phyloP scores from a whole-genome alignment of 2,797 vertebrate species.

The Gadopsis marmoratus region DNA sequence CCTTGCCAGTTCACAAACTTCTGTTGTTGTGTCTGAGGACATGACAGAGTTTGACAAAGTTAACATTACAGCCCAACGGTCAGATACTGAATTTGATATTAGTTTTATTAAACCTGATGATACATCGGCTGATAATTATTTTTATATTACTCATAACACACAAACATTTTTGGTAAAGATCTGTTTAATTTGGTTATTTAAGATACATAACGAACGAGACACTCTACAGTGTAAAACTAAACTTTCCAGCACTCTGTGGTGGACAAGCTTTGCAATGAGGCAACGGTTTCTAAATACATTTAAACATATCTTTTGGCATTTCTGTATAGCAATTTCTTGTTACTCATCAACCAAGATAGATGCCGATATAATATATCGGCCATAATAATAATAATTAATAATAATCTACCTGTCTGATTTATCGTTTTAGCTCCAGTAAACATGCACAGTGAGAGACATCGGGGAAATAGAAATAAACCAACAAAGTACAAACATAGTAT shows the following conservation, averaged over 20 bases:
- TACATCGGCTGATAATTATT: background rate
- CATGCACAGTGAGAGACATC: background rate
- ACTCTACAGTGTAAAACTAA: background rate
- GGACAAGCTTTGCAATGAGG: background rate
- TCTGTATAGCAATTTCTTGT: too few species aligned
- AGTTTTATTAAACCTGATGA: background rate
- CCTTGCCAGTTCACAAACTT: conserved; percentile 96
- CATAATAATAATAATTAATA: too few species aligned
- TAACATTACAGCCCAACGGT: background rate
- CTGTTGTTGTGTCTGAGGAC: conserved; percentile 90
- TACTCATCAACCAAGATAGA: background rate
- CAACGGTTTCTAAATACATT: background rate
- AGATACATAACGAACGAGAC: background rate
- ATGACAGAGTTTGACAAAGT: background rate
- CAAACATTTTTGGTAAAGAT: background rate
- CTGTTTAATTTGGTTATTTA: background rate
- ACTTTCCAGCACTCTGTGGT: too few species aligned
- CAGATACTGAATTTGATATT: too few species aligned
- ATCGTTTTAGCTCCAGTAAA: background rate
- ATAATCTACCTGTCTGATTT: too few species aligned
- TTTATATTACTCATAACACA: background rate
- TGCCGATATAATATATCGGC: background rate
- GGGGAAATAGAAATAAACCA: background rate
- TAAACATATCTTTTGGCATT: too few species aligned
- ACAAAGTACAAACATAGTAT: background rate